phyloP scores from a whole-genome alignment of 2,888 invertebrate genomes.

The Mythimna lalbum region DNA sequence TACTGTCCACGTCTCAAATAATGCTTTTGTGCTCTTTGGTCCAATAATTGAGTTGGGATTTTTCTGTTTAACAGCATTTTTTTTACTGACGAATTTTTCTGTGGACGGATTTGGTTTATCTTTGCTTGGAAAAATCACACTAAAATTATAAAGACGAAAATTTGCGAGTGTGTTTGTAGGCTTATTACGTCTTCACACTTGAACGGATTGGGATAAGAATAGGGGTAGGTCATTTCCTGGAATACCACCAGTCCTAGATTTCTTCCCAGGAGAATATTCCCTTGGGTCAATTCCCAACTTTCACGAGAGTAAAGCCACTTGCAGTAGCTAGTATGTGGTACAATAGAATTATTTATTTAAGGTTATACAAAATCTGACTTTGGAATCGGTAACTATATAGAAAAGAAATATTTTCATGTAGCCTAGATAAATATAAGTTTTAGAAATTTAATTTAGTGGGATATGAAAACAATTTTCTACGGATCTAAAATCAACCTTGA shows the following conservation, averaged over 20 bases:
- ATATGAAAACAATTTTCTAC: conserved; percentile 31
- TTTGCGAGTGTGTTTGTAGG: no score
- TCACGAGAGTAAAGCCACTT: no score
- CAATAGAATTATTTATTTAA: background rate
- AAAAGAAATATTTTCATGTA: background rate
- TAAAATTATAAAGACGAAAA: no score
- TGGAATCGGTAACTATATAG: background rate
- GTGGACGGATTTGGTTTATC: background rate
- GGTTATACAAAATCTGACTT: background rate
- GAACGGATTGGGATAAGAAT: no score
- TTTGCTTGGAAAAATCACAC: background rate
- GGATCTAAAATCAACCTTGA: conserved; percentile 11
- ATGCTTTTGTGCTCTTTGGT: conserved; percentile 32
- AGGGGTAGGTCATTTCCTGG: no score
- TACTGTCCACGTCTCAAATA: conserved; percentile 46
- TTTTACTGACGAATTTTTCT: background rate
- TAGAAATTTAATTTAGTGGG: background rate
- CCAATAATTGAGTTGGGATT: conserved; percentile 39
- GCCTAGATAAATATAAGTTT: background rate
- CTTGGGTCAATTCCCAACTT: no score
- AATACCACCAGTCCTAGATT: no score
- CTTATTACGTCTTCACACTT: no score
- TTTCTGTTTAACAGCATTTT: conserved; percentile 5
- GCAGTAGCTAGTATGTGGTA: no score
- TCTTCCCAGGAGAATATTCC: no score